Conservation (phyloP, 1,140 invertebrate genomes). For the Prorops nasuta region DNA sequence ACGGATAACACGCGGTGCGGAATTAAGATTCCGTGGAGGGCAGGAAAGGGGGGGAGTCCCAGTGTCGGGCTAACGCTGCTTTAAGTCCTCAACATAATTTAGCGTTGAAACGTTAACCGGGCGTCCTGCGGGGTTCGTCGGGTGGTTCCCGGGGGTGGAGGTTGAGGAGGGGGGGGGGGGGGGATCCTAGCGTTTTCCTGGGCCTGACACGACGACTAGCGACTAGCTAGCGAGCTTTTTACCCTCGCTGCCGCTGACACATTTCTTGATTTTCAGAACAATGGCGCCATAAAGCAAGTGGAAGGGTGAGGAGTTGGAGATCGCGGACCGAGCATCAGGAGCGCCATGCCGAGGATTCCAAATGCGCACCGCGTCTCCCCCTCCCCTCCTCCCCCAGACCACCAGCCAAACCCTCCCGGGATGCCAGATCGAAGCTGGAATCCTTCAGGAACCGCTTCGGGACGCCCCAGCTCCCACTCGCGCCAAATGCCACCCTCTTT, state of each 20-base stretch:
- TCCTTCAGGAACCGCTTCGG: background rate
- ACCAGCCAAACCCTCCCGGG: background rate
- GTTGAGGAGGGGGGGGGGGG: conserved; percentile 1
- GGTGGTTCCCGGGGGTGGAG: conserved; percentile 6
- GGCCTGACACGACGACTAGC: conserved; percentile 41
- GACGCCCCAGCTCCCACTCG: background rate
- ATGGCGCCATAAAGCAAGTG: conserved; percentile 47
- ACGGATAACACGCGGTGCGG: conserved; percentile 18
- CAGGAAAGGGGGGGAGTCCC: conserved; percentile 23
- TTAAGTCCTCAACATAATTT: conserved; percentile 39
- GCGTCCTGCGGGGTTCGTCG: conserved; percentile 13
- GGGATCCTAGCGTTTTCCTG: conserved; percentile 36
- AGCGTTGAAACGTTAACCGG: conserved; percentile 37
- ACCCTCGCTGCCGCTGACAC: conserved; percentile 51
- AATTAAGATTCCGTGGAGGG: conserved; percentile 42
- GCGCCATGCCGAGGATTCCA: conserved; percentile 33
- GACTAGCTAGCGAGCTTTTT: conserved; percentile 46
- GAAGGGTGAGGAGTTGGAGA: conserved; percentile 24
- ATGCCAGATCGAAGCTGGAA: background rate
- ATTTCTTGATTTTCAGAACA: conserved; percentile 56
- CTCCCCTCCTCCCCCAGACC: background rate
- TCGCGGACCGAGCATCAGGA: conserved; percentile 18
- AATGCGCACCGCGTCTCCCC: conserved; percentile 37
- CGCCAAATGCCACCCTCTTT: background rate
- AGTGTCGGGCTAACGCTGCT: conserved; percentile 28